Percentiles rank a stretch among this genome's conserved stretches.
phyloP scores from a whole-genome alignment of 2,113 vertebrate species.

The Marcusenius ussheri region DNA sequence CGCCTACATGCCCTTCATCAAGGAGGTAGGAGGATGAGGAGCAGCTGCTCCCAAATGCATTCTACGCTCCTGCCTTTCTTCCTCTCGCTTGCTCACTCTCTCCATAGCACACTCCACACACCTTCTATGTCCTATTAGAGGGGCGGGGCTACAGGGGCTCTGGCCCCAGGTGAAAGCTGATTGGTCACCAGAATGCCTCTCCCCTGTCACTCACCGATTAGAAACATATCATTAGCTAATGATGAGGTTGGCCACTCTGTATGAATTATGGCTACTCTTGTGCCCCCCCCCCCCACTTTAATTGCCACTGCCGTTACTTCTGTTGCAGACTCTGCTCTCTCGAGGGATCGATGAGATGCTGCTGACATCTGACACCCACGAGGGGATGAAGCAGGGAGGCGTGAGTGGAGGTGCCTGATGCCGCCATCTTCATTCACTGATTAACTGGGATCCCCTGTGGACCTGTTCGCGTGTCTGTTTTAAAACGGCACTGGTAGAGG shows the following conservation, averaged over 20 bases:
- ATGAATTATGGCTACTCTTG: not conserved
- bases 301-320: not conserved
- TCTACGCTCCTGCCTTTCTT: not conserved
- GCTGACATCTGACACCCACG: slow-evolving; percentile 72
- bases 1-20: slow-evolving; percentile 77
- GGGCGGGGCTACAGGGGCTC: not conserved
- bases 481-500: not conserved
- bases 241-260: not conserved
- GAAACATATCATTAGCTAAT: not conserved
- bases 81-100: not conserved
- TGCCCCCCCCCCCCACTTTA: not conserved
- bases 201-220: not conserved
- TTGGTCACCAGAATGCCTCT: not conserved
- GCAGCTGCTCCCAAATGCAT: not conserved
- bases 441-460: not conserved
- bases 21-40: slow-evolving; percentile 63
- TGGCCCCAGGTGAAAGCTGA: not conserved
- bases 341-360: slow-evolving; percentile 79
- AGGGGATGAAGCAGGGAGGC: slow-evolving; percentile 59
- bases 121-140: not conserved
- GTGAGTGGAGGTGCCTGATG: slow-evolving; percentile 69
- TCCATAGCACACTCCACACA: not conserved
- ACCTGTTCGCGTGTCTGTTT: not conserved
- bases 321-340: slow-evolving; percentile 65
- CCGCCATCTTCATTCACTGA: not conserved